phyloP scores from a whole-genome alignment of 2,797 vertebrate species.

The Poecilia picta region DNA sequence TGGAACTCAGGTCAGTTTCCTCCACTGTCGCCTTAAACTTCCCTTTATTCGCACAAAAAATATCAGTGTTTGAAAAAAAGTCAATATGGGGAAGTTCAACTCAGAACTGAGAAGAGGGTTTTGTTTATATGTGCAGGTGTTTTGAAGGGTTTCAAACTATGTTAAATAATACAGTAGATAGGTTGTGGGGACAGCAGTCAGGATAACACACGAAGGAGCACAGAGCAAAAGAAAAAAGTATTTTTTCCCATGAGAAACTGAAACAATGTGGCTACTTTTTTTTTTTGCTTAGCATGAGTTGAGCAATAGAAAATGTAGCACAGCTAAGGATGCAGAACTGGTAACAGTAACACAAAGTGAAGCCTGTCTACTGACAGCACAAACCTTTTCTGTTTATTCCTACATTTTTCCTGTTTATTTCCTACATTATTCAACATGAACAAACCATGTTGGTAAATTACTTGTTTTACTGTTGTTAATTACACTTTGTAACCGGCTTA shows the following conservation, averaged over 20 bases:
- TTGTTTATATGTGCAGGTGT: background rate
- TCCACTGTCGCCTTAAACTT: constrained; percentile 32
- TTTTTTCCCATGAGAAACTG: background rate
- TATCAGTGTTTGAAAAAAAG: constrained; percentile 5
- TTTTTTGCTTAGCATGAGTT: background rate
- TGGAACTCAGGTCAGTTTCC: constrained; percentile 15
- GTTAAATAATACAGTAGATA: background rate
- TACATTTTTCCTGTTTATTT: background rate
- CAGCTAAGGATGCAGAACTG: background rate
- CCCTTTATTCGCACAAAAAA: constrained; percentile 33
- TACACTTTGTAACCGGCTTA: background rate
- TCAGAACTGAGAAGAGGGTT: background rate
- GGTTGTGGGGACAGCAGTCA: background rate
- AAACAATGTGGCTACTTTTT: background rate
- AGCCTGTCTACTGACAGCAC: background rate
- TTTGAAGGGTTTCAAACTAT: background rate
- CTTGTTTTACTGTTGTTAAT: background rate
- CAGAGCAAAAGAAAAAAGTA: background rate
- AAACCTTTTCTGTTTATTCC: background rate
- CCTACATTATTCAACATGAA: no score
- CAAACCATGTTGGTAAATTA: background rate
- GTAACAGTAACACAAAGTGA: background rate
- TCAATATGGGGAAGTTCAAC: constrained; percentile 34
- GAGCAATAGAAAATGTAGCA: background rate
- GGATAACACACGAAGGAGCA: background rate